These are phyloP conservation scores for Heterocephalus glaber DNA, from an alignment of 2,113 vertebrate species.

Conservation along the genomic window DNA sequence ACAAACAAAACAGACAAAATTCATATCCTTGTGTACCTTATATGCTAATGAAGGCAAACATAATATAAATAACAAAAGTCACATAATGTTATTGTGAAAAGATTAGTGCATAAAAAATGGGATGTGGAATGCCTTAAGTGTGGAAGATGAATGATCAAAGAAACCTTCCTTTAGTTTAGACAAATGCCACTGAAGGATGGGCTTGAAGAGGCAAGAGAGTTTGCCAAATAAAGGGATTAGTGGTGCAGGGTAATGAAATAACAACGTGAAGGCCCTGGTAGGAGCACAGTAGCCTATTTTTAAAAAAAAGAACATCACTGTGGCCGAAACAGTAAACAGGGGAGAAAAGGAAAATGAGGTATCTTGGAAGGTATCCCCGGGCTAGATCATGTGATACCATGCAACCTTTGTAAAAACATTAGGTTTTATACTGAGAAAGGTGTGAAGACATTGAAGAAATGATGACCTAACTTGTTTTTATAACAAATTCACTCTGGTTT, in stretches of 20 bases:
- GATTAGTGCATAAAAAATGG: not conserved
- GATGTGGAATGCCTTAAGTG: not conserved
- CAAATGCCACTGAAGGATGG: not conserved
- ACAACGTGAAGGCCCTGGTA: not conserved
- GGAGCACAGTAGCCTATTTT: not conserved
- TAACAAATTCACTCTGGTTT: not conserved
- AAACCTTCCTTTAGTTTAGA: not conserved
- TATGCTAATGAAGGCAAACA: not conserved
- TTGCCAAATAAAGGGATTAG: not conserved
- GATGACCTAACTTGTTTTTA: not conserved
- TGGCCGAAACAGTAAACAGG: not conserved
- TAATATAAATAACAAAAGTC: not conserved
- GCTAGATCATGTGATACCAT: not conserved
- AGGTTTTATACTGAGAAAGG: not conserved
- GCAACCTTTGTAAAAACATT: not conserved
- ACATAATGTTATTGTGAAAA: not conserved
- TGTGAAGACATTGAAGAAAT: not conserved
- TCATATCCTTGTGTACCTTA: accelerated
- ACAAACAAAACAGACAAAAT: not conserved
- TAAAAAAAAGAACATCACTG: too few relatives aligned
- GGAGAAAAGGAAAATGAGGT: not conserved
- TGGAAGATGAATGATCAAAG: not conserved
- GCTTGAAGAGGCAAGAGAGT: not conserved
- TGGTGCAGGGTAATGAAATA: not conserved
- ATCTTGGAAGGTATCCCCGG: too few relatives aligned